These are phyloP conservation scores for Protaetia brevitarsis DNA, from an alignment of 1,140 invertebrate genomes.

Conservation along the genomic window DNA sequence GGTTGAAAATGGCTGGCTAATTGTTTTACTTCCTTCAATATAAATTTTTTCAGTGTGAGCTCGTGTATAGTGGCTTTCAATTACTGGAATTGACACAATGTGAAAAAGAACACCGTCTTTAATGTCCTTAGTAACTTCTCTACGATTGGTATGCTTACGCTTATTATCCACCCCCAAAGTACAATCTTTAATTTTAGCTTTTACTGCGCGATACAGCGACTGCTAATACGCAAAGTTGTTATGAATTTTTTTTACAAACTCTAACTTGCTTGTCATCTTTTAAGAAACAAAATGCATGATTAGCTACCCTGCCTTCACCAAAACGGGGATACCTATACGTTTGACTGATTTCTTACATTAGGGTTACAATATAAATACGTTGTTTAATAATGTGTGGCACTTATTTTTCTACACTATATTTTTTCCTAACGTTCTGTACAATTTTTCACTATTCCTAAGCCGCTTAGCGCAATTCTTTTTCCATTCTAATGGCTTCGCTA, in stretches of 20 bases:
- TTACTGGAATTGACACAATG: conserved; percentile 15
- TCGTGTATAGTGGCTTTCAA: conserved; percentile 20
- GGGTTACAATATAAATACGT: background rate
- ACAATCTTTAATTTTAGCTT: background rate
- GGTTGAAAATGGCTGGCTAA: conserved; percentile 38
- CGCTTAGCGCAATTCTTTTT: too few relatives aligned
- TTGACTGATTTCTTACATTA: background rate
- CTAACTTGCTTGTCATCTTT: background rate
- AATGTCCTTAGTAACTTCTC: conserved; percentile 1
- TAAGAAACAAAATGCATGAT: background rate
- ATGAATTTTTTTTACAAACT: background rate
- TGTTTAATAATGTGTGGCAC: conserved; percentile 1
- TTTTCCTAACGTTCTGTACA: too few relatives aligned
- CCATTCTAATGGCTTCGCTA: too few relatives aligned
- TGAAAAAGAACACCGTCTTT: conserved; percentile 17
- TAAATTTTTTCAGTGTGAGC: conserved; percentile 19
- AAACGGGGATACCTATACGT: background rate
- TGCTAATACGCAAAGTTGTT: background rate
- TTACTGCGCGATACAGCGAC: background rate
- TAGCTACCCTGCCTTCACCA: background rate
- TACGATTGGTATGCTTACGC: conserved; percentile 20
- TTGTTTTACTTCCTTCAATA: conserved; percentile 29
- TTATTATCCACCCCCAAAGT: background rate
- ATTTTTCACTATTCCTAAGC: too few relatives aligned
- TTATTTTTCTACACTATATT: too few relatives aligned